These are phyloP conservation scores for Stomorhina lunata DNA, from an alignment of 2,888 invertebrate genomes.

Conservation along the genomic window DNA sequence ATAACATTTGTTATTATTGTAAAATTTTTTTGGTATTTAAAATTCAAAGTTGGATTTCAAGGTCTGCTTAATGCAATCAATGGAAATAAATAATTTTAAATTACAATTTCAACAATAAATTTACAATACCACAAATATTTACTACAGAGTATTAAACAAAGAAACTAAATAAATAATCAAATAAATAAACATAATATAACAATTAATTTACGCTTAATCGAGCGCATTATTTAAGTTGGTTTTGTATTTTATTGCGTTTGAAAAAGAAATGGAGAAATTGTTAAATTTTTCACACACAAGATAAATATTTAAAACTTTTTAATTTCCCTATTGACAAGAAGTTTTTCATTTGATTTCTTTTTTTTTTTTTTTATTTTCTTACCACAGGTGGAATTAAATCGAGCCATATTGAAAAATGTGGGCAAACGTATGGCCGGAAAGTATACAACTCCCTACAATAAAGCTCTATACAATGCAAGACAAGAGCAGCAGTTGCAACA, in stretches of 20 bases:
- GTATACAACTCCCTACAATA: constrained; percentile 65
- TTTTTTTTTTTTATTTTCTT: constrained; percentile 43
- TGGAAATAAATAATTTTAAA: too few species aligned
- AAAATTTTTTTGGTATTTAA: too few species aligned
- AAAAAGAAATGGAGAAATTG: not conserved
- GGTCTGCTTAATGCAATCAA: too few species aligned
- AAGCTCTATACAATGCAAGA: constrained; percentile 54
- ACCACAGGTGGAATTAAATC: constrained; percentile 84
- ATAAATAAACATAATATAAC: not conserved
- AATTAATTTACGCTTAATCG: constrained; percentile 5
- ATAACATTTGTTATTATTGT: too few species aligned
- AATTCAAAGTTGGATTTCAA: too few species aligned
- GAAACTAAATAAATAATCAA: not conserved
- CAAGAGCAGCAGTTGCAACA: constrained; percentile 62
- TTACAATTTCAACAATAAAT: too few species aligned
- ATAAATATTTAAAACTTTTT: constrained; percentile 27
- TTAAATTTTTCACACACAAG: not conserved
- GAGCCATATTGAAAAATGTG: constrained; percentile 87
- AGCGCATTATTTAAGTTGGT: constrained; percentile 1
- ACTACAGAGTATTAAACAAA: too few species aligned
- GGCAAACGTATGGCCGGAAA: constrained; percentile 84
- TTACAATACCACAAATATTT: too few species aligned
- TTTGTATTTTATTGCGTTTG: not conserved
- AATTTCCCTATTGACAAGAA: constrained; percentile 55
- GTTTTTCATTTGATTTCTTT: constrained; percentile 33